A percentile compares a stretch with the other conserved stretches of the same genome.
Evolutionary conservation across 2,888 invertebrate species (phyloP).

Genomic region (Cheilosia vulpina): DNA sequence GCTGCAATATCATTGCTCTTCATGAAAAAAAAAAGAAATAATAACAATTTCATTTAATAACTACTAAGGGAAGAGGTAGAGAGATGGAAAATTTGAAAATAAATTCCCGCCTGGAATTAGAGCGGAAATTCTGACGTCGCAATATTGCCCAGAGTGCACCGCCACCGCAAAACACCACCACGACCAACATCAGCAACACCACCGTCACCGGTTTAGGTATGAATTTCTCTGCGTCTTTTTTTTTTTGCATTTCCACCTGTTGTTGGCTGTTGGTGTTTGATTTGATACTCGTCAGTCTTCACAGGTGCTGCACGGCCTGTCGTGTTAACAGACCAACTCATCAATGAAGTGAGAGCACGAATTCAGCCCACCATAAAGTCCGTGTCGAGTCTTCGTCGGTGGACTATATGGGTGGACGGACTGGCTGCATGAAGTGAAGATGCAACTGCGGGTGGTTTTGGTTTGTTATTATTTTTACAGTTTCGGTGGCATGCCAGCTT

Average conservation of each 20-base stretch:
- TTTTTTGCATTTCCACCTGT: slow-evolving; percentile 64
- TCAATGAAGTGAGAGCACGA: slow-evolving; percentile 75
- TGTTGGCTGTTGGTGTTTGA: neutral
- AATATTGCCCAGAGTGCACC: slow-evolving; percentile 77
- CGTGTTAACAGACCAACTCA: slow-evolving; percentile 73
- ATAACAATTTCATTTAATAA: slow-evolving; percentile 68
- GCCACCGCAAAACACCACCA: slow-evolving; percentile 37
- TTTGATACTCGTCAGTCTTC: slow-evolving; percentile 13
- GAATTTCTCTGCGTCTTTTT: slow-evolving; percentile 60
- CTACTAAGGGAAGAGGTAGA: slow-evolving; percentile 17
- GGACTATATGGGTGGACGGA: slow-evolving; percentile 11
- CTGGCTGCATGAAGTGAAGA: slow-evolving; percentile 38
- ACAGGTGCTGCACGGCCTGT: slow-evolving; percentile 69
- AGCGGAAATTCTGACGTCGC: slow-evolving; percentile 84
- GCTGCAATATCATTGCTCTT: slow-evolving; percentile 36
- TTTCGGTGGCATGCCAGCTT: slow-evolving; percentile 63
- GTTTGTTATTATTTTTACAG: slow-evolving; percentile 34
- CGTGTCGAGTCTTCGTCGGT: slow-evolving; percentile 30
- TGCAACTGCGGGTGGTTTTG: slow-evolving; percentile 69
- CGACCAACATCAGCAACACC: neutral
- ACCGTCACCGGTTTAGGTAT: slow-evolving; percentile 20
- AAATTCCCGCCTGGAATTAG: slow-evolving; percentile 83
- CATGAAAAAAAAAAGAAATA: slow-evolving; percentile 23
- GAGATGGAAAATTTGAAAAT: slow-evolving; percentile 55
- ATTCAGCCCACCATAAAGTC: slow-evolving; percentile 73